Base-by-base conservation (phyloP, 2,888 invertebrate genomes). In the Plusia festucae region DNA sequence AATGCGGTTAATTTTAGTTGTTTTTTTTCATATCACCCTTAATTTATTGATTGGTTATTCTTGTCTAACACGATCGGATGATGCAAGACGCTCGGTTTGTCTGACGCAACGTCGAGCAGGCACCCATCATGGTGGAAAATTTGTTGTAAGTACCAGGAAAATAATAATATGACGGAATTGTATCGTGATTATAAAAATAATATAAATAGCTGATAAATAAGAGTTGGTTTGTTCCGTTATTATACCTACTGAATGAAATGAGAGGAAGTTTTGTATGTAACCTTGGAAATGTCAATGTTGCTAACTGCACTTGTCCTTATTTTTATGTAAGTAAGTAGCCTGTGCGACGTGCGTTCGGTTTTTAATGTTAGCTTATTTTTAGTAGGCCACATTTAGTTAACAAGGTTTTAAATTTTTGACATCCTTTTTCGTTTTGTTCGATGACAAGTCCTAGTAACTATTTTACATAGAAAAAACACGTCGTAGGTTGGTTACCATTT, bases 251-350 rank as follows among this genome's bases (percentile, higher is more conserved):
- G 46, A 49, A 18, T 46, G 46, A 46, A 46, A 20, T 49, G 46
- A 49, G 46, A 49, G 46, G 46, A 49, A 49, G 20, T 18, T 40
- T 40, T 40, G 40, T 40, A n/a, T n/a, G n/a, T n/a, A 40, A 40
- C 40, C 40, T 40, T 40, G 40, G 40, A 7, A n/a, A 15, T 40
- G 40, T 40, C 40, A 40, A 34, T 40, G 40, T 40, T 40, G n/a
- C 40, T 40, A 40, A 40, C 40, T 40, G 40, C 40, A 40, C n/a
- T 40, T 40, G 40, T 40, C 40, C 40, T 40, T 40, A 40, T 40
- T 40, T n/a, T n/a, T n/a, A n/a, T 3, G 15, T n/a, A 40, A n/a
- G n/a, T 40, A 34, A 15, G 34, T 15, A 30, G 34, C 2, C 13
- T 34, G 13, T 13, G n/a, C 13, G 11, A 40, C n/a, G n/a, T n/a